These are phyloP conservation scores for Gobionotothen gibberifrons DNA, from an alignment of 2,797 vertebrate genomes.

Conservation along the genomic window DNA sequence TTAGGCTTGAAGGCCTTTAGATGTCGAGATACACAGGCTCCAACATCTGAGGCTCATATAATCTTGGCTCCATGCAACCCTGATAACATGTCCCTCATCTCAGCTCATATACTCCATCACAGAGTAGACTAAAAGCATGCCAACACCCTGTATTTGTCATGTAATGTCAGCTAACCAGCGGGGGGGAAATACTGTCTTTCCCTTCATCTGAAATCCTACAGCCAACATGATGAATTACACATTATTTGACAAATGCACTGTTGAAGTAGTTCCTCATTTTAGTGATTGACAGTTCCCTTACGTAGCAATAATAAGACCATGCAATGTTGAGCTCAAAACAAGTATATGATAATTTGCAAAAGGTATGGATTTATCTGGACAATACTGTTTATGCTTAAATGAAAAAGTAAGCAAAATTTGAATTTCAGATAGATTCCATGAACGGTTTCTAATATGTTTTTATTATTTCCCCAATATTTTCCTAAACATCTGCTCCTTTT, in stretches of 20 bases:
- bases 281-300: background rate
- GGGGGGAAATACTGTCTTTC: background rate
- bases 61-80: slow-evolving; percentile 32
- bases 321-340: background rate
- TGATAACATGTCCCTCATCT: slow-evolving; percentile 51
- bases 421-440: no score
- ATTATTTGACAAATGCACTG: no score
- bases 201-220: no score
- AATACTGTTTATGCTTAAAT: background rate
- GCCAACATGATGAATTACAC: no score
- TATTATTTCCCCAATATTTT: background rate
- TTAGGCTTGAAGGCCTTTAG: slow-evolving; percentile 38
- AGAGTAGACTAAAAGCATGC: background rate
- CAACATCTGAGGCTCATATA: slow-evolving; percentile 38
- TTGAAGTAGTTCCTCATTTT: no score
- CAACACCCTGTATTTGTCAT: background rate
- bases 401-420: background rate
- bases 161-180: background rate
- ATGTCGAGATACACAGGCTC: slow-evolving; percentile 19
- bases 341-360: background rate
- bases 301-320: background rate
- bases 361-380: background rate
- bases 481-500: background rate
- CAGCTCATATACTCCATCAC: slow-evolving; percentile 26
- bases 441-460: background rate